Evolutionary conservation across 2,888 invertebrate genomes (phyloP).

Genomic region (Troides helena): DNA sequence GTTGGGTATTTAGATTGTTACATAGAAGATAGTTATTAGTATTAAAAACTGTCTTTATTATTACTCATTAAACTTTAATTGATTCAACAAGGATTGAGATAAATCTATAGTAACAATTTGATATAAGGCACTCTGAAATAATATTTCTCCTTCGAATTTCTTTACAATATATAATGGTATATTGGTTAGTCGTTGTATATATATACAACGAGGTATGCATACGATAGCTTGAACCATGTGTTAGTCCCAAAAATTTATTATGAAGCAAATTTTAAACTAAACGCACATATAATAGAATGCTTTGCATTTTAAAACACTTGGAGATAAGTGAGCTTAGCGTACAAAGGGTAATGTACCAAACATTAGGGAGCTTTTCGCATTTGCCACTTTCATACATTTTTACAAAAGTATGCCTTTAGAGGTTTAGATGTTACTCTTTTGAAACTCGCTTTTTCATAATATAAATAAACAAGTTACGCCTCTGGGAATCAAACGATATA

Average conservation of each 20-base stretch:
- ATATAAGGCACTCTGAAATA: background rate
- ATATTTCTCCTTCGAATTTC: background rate
- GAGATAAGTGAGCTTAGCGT: background rate
- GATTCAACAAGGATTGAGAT: no score
- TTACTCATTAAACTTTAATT: no score
- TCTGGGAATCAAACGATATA: no score
- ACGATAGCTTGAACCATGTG: background rate
- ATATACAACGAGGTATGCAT: background rate
- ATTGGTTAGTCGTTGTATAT: no score
- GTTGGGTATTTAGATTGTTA: no score
- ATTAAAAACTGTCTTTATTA: no score
- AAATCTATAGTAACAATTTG: background rate
- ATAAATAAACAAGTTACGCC: background rate
- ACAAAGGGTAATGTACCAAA: background rate
- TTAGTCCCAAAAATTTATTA: background rate
- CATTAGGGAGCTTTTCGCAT: background rate
- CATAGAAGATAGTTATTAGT: no score
- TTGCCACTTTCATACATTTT: background rate
- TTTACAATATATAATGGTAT: background rate
- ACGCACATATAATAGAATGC: background rate
- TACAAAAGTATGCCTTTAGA: background rate
- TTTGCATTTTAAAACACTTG: background rate
- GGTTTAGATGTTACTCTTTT: background rate
- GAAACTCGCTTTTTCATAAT: background rate
- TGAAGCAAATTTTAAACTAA: background rate